Evolutionary conservation across 2,888 invertebrate genomes (phyloP).

Genomic region (Lypha dubia): DNA sequence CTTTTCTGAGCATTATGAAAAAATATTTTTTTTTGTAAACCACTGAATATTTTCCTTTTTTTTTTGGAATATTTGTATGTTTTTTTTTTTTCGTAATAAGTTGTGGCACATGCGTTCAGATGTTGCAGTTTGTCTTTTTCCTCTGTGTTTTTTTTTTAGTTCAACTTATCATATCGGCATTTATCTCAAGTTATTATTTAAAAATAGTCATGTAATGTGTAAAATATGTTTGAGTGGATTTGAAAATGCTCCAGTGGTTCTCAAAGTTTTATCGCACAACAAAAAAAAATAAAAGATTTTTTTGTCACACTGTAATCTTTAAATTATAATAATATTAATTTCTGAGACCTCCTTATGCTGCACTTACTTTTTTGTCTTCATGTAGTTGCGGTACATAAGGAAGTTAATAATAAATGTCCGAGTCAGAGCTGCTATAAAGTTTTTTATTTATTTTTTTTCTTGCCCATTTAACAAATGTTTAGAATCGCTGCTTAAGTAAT

Average conservation of each 20-base stretch:
- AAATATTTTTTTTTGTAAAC: conserved; percentile 19
- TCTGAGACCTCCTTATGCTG: no score
- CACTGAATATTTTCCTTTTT: background rate
- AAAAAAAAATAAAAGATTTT: background rate
- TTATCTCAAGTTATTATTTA: conserved; percentile 70
- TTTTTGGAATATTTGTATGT: background rate
- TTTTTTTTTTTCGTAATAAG: no score
- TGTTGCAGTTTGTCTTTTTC: background rate
- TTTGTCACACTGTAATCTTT: no score
- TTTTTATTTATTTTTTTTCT: no score
- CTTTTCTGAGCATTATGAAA: conserved; percentile 27
- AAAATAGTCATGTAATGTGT: conserved; percentile 45
- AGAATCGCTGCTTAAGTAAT: conserved; percentile 1
- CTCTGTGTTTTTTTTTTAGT: no score
- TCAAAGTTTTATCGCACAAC: background rate
- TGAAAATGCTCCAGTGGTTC: background rate
- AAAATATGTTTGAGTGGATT: conserved; percentile 5
- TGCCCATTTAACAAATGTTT: background rate
- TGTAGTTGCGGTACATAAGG: no score
- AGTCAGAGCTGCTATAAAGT: no score
- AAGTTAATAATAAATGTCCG: no score
- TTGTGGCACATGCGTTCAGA: conserved; percentile 25
- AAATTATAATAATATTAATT: no score
- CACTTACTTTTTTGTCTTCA: no score
- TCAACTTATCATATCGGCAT: conserved; percentile 61